Evolutionary conservation across 2,113 vertebrate genomes (phyloP).

Genomic region (Neolamprologus modestus): DNA sequence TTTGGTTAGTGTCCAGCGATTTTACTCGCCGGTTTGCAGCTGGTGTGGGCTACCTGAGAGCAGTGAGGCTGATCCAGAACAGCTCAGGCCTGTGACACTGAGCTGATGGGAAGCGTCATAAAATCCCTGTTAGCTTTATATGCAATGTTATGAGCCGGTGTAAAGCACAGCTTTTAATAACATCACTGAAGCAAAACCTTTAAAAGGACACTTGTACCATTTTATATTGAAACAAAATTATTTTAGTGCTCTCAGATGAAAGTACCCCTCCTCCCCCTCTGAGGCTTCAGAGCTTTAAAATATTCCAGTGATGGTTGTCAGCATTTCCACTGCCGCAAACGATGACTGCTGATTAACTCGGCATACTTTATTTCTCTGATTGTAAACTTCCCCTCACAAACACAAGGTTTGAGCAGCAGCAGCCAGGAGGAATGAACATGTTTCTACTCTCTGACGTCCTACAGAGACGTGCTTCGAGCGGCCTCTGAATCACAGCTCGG

Average conservation of each 20-base stretch:
- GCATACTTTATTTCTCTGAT: not conserved
- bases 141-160: rapidly evolving
- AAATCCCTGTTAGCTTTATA: not conserved
- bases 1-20: not conserved
- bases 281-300: not conserved
- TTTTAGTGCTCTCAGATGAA: rapidly evolving
- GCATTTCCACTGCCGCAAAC: not conserved
- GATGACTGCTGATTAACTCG: rapidly evolving
- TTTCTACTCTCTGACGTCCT: not conserved
- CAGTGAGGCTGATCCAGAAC: not conserved
- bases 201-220: rapidly evolving
- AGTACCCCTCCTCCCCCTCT: rapidly evolving
- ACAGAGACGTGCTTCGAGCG: rapidly evolving
- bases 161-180: not conserved
- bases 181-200: not conserved
- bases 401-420: not conserved
- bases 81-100: not conserved
- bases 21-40: rapidly evolving
- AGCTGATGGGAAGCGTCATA: not conserved
- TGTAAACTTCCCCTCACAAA: not conserved
- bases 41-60: rapidly evolving
- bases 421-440: rapidly evolving
- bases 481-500: rapidly evolving
- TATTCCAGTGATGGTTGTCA: not conserved
- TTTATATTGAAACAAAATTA: not conserved